A percentile compares a stretch with the other conserved stretches of the same genome.
Conservation (phyloP, 2,888 invertebrate genomes). For the Limnephilus lunatus region DNA sequence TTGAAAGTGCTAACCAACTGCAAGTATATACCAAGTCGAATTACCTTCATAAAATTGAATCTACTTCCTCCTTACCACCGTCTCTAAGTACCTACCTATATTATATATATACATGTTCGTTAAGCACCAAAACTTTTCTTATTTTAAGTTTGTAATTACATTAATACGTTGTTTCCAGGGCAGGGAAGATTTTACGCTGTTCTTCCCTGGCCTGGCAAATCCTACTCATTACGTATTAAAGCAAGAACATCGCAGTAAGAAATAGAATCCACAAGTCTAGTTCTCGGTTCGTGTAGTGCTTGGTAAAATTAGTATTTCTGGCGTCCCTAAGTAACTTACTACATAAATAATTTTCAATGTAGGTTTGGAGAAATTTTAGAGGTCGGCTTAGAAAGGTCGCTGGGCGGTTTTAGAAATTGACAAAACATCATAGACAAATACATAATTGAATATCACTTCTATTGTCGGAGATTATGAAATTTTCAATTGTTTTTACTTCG, state of each 20-base stretch:
- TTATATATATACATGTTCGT: constrained; percentile 4
- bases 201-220: neutral
- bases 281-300: neutral
- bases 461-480: neutral
- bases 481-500: no score
- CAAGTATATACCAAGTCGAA: constrained; percentile 4
- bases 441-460: neutral
- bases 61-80: constrained; percentile 12
- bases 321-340: neutral
- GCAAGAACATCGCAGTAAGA: neutral
- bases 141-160: constrained; percentile 64
- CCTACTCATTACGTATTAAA: constrained; percentile 52
- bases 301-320: neutral
- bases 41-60: constrained; percentile 60
- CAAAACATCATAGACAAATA: neutral
- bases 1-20: constrained; percentile 15
- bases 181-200: constrained; percentile 2
- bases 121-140: constrained; percentile 60
- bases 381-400: constrained; percentile 23
- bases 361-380: constrained; percentile 7
- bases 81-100: neutral
- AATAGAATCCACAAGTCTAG: neutral
- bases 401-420: neutral
- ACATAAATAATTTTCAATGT: constrained; percentile 18
- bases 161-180: constrained; percentile 58